Evolutionary conservation across 1,140 invertebrate species (phyloP).

Genomic region (Atopsyche davidsoni): DNA sequence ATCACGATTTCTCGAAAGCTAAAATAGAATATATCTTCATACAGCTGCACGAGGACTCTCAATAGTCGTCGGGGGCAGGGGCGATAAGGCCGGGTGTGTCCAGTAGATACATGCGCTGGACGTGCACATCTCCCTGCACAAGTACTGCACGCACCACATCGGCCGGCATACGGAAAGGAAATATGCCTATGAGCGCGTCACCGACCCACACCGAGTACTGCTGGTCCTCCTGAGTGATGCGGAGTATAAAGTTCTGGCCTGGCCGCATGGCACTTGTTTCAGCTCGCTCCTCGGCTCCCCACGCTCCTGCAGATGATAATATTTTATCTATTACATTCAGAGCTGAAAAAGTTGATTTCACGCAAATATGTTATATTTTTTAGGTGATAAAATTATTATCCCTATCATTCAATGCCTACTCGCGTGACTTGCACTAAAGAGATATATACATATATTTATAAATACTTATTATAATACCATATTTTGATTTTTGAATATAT

Average conservation of each 20-base stretch:
- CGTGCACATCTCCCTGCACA: constrained; percentile 36
- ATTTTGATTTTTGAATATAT: too few species aligned
- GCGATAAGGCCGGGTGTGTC: constrained; percentile 12
- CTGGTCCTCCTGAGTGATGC: constrained; percentile 32
- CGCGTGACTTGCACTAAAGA: too few species aligned
- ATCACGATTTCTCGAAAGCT: too few species aligned
- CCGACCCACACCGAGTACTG: constrained; percentile 37
- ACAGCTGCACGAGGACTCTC: neutral
- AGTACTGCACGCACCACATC: constrained; percentile 34
- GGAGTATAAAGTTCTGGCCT: constrained; percentile 33
- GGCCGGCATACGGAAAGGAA: constrained; percentile 29
- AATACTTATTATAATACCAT: too few species aligned
- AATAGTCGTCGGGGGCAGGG: neutral
- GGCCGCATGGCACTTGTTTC: constrained; percentile 36
- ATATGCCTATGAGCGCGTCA: constrained; percentile 35
- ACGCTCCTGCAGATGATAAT: constrained; percentile 23
- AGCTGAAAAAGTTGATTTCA: too few species aligned
- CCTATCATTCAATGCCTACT: too few species aligned
- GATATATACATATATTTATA: too few species aligned
- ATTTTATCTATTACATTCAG: neutral
- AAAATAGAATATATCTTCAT: constrained; percentile 1
- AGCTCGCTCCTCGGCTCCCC: constrained; percentile 38
- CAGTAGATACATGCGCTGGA: constrained; percentile 26
- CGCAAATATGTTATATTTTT: too few species aligned
- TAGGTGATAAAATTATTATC: too few species aligned